These are phyloP conservation scores for Pseudocheirus occidentalis DNA, from an alignment of 2,797 vertebrate species.

Conservation along the genomic window DNA sequence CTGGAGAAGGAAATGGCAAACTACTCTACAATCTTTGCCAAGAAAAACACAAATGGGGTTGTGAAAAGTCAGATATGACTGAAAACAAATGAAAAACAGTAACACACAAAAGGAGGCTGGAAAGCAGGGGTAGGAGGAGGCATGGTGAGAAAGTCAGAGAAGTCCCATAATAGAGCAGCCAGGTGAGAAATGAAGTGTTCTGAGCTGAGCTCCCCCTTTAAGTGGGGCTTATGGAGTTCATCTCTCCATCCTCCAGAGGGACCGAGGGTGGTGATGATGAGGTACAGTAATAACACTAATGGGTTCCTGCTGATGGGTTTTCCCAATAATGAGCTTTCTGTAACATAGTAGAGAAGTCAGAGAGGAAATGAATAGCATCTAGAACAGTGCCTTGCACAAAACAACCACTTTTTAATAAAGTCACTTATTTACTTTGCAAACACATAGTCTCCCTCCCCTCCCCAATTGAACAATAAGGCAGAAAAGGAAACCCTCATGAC, in stretches of 20 bases:
- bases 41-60: not conserved
- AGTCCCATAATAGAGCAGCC: not conserved
- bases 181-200: not conserved
- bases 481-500: not conserved
- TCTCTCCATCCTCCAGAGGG: not conserved
- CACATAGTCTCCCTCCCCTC: not conserved
- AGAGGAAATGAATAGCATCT: not conserved
- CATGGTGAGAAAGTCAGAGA: not conserved
- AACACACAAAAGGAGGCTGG: not conserved
- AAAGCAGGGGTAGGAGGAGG: not conserved
- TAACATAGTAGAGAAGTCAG: not conserved
- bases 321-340: not conserved
- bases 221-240: not conserved
- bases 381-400: not conserved
- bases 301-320: not conserved
- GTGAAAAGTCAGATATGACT: not conserved
- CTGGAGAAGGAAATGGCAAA: not conserved
- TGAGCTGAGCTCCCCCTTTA: not conserved
- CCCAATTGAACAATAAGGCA: not conserved
- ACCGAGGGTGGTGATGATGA: not conserved
- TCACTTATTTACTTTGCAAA: not conserved
- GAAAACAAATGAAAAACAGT: not conserved
- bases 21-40: not conserved
- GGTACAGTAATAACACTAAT: not conserved
- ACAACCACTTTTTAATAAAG: not conserved